These are phyloP conservation scores for Forpus xanthops DNA, from an alignment of 2,797 vertebrate genomes.

Conservation along the genomic window DNA sequence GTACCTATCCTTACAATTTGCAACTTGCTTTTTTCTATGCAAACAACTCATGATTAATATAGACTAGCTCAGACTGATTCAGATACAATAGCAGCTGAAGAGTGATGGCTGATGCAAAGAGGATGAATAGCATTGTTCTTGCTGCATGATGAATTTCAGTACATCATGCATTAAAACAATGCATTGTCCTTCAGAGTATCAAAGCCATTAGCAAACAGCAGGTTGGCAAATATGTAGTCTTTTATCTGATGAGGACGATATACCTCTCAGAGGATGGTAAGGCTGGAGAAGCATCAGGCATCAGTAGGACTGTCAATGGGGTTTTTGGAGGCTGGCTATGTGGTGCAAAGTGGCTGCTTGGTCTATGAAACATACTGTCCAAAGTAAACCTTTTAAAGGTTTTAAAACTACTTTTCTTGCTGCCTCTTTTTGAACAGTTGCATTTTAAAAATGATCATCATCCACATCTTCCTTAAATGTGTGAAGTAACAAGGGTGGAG, in stretches of 20 bases:
- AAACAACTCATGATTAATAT: conserved; percentile 85
- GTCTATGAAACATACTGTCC: background rate
- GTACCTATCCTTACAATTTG: conserved; percentile 28
- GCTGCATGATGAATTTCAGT: conserved; percentile 83
- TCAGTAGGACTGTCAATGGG: background rate
- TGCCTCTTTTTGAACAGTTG: background rate
- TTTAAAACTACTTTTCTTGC: background rate
- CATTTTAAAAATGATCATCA: background rate
- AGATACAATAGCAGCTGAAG: conserved; percentile 79
- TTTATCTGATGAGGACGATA: conserved; percentile 43
- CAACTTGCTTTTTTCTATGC: conserved; percentile 49
- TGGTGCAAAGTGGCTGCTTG: background rate
- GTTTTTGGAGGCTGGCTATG: background rate
- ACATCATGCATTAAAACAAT: conserved; percentile 74
- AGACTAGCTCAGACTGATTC: conserved; percentile 85
- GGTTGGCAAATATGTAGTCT: conserved; percentile 43
- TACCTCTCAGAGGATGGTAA: background rate
- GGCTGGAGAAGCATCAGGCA: background rate
- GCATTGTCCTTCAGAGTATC: conserved; percentile 81
- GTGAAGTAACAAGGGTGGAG: background rate
- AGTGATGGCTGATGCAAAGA: conserved; percentile 80
- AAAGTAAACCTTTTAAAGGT: background rate
- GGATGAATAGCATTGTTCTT: conserved; percentile 84
- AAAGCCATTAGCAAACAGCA: conserved; percentile 74
- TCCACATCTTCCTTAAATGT: background rate